Evolutionary conservation across 2,797 vertebrate genomes (phyloP).

Genomic region (Lophius americanus): DNA sequence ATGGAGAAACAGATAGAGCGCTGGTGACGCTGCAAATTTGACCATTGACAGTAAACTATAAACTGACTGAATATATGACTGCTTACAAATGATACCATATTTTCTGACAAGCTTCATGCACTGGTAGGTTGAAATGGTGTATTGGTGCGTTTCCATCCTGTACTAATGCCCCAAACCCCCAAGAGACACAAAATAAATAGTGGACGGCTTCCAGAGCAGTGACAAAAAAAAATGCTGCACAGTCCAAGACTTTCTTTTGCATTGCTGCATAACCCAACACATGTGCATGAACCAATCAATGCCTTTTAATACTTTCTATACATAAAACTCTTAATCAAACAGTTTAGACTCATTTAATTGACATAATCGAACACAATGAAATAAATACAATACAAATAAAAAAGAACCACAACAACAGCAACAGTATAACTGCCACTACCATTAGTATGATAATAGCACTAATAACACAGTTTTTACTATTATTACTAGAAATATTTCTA

Average conservation of each 20-base stretch:
- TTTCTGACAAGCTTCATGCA: conserved; percentile 51
- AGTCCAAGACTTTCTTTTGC: conserved; percentile 21
- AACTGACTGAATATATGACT: conserved; percentile 38
- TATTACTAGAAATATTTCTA: background rate
- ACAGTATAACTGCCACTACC: too few relatives aligned
- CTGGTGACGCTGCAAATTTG: conserved; percentile 66
- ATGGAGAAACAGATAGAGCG: conserved; percentile 58
- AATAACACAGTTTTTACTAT: background rate
- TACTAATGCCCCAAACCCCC: conserved; percentile 49
- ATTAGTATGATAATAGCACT: background rate
- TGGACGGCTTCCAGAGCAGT: conserved; percentile 27
- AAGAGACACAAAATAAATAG: conserved; percentile 59
- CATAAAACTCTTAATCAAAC: background rate
- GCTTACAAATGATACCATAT: conserved; percentile 46
- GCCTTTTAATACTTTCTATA: background rate
- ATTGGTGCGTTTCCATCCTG: conserved; percentile 52
- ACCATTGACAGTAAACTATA: conserved; percentile 63
- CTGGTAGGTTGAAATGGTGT: conserved; percentile 47
- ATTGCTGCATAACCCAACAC: conserved; percentile 18
- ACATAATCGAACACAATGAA: background rate
- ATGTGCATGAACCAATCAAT: conserved; percentile 29
- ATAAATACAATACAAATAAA: background rate
- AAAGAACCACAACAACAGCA: background rate
- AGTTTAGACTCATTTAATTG: conserved; percentile 23
- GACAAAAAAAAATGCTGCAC: background rate